Percentiles rank a stretch among this genome's conserved stretches.
Evolutionary conservation across 2,113 vertebrate genomes (phyloP).

Genomic region (Microtus oregoni): DNA sequence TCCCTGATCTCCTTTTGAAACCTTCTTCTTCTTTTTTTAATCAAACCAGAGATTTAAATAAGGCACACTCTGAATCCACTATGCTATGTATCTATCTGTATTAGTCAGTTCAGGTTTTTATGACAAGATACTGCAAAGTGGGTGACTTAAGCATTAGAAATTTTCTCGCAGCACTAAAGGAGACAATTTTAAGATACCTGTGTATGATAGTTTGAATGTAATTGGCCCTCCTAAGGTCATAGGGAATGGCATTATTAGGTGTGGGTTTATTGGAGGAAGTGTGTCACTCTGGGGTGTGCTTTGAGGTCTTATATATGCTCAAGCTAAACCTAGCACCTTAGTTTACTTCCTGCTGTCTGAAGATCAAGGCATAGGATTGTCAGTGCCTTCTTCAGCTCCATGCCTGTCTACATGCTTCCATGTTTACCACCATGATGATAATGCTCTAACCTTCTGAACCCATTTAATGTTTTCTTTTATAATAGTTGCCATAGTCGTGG

Average conservation of each 20-base stretch:
- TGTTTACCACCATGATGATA: not conserved
- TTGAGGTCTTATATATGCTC: not conserved
- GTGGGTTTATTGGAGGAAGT: not conserved
- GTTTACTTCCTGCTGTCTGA: not conserved
- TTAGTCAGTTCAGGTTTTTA: not conserved
- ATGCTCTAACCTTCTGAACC: not conserved
- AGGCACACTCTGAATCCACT: not conserved
- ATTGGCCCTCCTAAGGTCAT: not conserved
- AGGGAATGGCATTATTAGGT: not conserved
- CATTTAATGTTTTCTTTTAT: not conserved
- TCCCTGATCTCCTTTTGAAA: not conserved
- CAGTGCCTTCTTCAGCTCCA: not conserved
- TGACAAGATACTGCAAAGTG: not conserved
- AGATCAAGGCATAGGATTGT: not conserved
- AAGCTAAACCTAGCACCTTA: not conserved
- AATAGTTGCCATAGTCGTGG: not conserved
- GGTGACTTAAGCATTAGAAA: not conserved
- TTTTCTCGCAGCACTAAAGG: not conserved
- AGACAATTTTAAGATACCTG: not conserved
- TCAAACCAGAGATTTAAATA: not conserved
- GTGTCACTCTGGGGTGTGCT: not conserved
- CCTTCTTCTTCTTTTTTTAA: not conserved
- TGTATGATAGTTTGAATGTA: not conserved
- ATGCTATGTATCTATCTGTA: not conserved
- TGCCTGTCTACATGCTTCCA: not conserved